Conservation (phyloP, 2,888 invertebrate genomes). For the Eilema depressum region DNA sequence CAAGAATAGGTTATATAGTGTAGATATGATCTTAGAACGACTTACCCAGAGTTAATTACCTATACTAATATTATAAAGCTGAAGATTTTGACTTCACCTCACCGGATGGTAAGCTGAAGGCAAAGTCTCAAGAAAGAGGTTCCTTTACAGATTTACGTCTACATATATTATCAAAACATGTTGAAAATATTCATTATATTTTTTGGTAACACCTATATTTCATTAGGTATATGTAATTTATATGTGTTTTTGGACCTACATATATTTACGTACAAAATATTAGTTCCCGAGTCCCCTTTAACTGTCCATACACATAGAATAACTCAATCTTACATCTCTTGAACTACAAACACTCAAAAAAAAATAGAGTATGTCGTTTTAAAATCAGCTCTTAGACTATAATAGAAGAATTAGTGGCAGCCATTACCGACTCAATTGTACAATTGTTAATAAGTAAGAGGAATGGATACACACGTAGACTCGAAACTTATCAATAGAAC, state of each 20-base stretch:
- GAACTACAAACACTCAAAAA: not conserved
- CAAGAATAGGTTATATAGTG: not conserved
- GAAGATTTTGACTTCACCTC: no score
- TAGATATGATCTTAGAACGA: not conserved
- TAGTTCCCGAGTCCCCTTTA: not conserved
- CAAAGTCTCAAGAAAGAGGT: no score
- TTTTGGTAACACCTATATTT: no score
- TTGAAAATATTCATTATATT: no score
- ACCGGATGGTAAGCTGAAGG: no score
- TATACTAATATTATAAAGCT: no score
- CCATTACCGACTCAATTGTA: slow-evolving; percentile 52
- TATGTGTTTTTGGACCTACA: no score
- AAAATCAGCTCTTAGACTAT: not conserved
- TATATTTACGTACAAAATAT: not conserved
- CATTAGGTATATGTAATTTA: no score
- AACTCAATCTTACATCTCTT: not conserved
- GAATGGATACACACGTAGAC: slow-evolving; percentile 26
- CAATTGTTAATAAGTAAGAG: slow-evolving; percentile 15
- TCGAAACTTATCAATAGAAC: slow-evolving; percentile 30
- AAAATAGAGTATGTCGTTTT: not conserved
- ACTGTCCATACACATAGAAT: not conserved
- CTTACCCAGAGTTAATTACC: not conserved
- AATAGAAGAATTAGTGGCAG: slow-evolving; percentile 53
- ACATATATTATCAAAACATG: no score
- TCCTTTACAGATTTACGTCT: no score